Evolutionary conservation across 2,113 vertebrate genomes (phyloP).

Genomic region (Lutjanus erythropterus): DNA sequence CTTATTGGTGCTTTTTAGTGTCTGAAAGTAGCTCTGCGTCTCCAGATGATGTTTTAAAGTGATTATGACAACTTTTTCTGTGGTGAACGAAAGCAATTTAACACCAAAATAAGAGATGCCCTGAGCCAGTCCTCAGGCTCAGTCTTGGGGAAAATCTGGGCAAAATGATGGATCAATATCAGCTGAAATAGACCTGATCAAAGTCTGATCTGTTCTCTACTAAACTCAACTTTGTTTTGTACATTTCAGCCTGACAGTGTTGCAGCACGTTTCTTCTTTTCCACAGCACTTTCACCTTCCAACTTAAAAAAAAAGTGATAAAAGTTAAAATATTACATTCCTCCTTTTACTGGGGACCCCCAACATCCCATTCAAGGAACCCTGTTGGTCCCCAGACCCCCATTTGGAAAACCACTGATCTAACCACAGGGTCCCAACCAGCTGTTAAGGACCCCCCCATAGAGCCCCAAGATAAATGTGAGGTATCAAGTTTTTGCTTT

Average conservation of each 20-base stretch:
- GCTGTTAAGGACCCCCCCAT: not conserved
- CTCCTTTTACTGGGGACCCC: no score
- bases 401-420: not conserved
- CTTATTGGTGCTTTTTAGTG: not conserved
- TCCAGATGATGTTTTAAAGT: not conserved
- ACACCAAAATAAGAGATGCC: not conserved
- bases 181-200: not conserved
- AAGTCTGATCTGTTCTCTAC: not conserved
- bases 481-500: not conserved
- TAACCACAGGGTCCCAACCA: not conserved
- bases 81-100: not conserved
- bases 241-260: not conserved
- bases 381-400: no score
- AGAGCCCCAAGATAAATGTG: not conserved
- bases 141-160: not conserved
- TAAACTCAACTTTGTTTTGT: not conserved
- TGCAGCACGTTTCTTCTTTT: not conserved
- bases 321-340: no score
- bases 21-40: conserved; percentile 10
- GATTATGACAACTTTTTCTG: not conserved
- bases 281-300: no score
- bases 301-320: no score
- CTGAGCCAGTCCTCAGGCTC: not conserved
- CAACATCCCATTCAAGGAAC: no score
- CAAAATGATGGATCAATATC: not conserved